Evolutionary conservation across 2,113 vertebrate species (phyloP), one percentile per base, ranked within the genome.

Genomic region (Zosterops japonicus): DNA sequence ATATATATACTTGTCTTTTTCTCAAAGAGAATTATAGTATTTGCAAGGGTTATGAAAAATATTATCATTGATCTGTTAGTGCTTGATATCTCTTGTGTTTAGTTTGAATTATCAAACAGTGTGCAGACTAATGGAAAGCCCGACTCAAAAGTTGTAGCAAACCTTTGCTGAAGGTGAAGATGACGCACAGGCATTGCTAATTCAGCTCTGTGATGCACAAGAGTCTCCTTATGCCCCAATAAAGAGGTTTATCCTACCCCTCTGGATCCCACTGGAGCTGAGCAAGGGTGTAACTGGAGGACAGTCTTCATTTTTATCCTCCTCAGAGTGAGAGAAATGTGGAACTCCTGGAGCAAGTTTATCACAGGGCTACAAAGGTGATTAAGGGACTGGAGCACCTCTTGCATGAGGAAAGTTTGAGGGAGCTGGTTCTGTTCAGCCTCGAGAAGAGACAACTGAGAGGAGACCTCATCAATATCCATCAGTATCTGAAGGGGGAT

Each of bases 201-300:
- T 42, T 72, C 36, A 85, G 8, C 11, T 63, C 33, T 53, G 29
- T 35, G 25, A 20, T 76, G 25, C 49, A 19, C 2, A 1, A 35
- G 33, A 35, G 7, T 35, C 29, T 53, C 21, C 9, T 22, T 71
- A 5, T n/a, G 21, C 8, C 20, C 20, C 9, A 4, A 55, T 74
- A 41, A 59, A 28, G 12, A 65, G 39, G 6, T 12, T 81, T 36
- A 44, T 35, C 36, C 19, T 74, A 9, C 10, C 33, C 9, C 60
- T 67, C 44, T 39, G 52, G 12, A 44, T 74, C 36, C 44, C 0
- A 0, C 52, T 59, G 44, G 68, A 46, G 10, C 21, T 39, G 39
- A 39, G 39, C 39, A 39, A 0, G 2, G 22, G 12, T 8, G 14
- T 9, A 33, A 11, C 14, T 59, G 35, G 59, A 33, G 18, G 16